Base-by-base conservation (phyloP, 1,140 invertebrate genomes). In the Berghia stephanieae region DNA sequence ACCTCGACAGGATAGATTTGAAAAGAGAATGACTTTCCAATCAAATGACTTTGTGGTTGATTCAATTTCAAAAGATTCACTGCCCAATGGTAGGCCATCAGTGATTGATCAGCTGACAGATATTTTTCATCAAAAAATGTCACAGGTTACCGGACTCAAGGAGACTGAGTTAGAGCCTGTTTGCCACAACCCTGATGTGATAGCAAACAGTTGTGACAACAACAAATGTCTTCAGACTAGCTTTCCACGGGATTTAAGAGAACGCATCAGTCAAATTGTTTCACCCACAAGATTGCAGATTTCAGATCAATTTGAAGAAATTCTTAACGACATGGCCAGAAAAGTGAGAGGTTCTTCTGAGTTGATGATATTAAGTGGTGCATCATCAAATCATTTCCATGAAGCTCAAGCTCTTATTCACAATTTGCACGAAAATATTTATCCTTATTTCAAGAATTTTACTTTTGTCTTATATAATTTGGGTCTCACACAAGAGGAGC, bases 401-500 rank as follows among this genome's bases (percentile, higher is more conserved):
- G 69, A 71, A 31, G 38, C 40, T 38, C 38, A n/a, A 16, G 36
- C 13, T 21, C 5, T 71, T 21, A 43, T 71, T 46, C 13, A 16
- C 18, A 71, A 71, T 43, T 16, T 71, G 4, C 38, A 46, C 21
- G 8, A 34, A 4, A 71, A 71, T 43, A 3, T 71, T 13, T 46
- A 44, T 21, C 69, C 69, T 8, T 16, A 13, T 46, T 46, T 71
- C 21, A 46, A 6, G 4, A 71, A 71, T 31, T 71, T 71, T 31
- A 71, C 69, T 46, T 71, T 71, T 31, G 27, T 71, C 34, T 24
- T 34, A 8, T 71, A 71, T 27, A 46, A 71, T 43, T 43, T 71
- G 4, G 69, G 69, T 6, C 69, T 71, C 21, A 71, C 38, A 8
- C 6, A 4, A 5, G 43, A 8, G 4, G 8, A 71, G 27, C 5